These are phyloP conservation scores for Tonatia bakeri DNA, from an alignment of 2,113 vertebrate genomes.

Conservation along the genomic window DNA sequence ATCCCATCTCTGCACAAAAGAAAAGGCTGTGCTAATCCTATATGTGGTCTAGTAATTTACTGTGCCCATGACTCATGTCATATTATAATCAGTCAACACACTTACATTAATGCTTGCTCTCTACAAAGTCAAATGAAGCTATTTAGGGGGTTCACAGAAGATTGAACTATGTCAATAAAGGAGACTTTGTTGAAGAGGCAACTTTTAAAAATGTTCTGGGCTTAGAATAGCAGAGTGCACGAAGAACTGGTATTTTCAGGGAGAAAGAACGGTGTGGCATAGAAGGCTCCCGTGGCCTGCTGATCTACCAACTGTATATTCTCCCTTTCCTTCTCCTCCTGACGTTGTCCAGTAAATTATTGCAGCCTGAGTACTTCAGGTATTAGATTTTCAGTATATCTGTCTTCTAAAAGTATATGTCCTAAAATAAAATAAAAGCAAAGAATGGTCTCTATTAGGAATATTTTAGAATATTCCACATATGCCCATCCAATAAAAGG, in stretches of 20 bases:
- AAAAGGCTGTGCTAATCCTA: background rate
- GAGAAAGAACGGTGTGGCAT: background rate
- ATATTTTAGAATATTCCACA: background rate
- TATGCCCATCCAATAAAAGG: background rate
- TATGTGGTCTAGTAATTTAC: background rate
- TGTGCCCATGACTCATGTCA: background rate
- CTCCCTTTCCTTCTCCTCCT: background rate
- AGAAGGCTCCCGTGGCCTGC: background rate
- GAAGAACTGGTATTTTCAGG: background rate
- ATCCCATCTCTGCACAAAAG: background rate
- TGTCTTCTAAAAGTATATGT: background rate
- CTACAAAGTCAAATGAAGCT: background rate
- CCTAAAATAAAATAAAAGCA: slow-evolving; percentile 19
- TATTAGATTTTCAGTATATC: background rate
- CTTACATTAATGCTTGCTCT: background rate
- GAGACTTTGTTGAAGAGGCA: background rate
- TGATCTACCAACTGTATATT: background rate
- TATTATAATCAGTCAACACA: background rate
- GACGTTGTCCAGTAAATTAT: background rate
- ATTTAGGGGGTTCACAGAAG: background rate
- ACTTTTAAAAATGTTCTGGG: background rate
- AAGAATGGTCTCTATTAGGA: background rate
- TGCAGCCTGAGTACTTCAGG: background rate
- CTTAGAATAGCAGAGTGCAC: background rate
- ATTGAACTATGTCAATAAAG: background rate